Percentiles rank a stretch among this genome's conserved stretches.
Conservation (phyloP, 2,888 invertebrate species). For the Loripinus fragilis region DNA sequence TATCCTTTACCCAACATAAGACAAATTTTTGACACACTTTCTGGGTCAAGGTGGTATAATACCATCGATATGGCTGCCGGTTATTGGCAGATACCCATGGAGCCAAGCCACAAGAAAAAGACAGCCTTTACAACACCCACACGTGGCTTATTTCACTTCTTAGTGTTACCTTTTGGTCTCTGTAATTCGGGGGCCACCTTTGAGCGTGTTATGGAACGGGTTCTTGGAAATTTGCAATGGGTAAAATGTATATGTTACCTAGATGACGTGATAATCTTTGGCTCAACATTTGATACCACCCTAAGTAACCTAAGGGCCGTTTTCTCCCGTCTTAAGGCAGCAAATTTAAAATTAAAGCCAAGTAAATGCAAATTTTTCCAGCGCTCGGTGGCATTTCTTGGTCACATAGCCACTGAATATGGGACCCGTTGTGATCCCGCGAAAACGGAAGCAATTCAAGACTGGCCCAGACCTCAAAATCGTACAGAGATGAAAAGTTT, state of each 20-base stretch:
- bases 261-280: neutral
- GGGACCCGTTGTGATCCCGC: neutral
- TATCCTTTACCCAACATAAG: constrained; percentile 9
- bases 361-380: neutral
- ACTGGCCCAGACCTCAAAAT: neutral
- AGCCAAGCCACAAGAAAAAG: neutral
- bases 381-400: neutral
- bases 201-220: neutral
- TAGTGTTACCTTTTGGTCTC: neutral
- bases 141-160: neutral
- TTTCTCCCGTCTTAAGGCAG: neutral
- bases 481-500: neutral
- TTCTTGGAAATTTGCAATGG: neutral
- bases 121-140: neutral
- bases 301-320: neutral
- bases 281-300: neutral
- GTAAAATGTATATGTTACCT: neutral
- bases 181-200: neutral
- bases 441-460: neutral
- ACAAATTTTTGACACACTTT: constrained; percentile 9
- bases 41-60: neutral
- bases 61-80: neutral
- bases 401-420: neutral
- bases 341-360: neutral
- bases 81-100: neutral